Conservation (phyloP, 2,888 invertebrate genomes). For the Coelopa pilipes region DNA sequence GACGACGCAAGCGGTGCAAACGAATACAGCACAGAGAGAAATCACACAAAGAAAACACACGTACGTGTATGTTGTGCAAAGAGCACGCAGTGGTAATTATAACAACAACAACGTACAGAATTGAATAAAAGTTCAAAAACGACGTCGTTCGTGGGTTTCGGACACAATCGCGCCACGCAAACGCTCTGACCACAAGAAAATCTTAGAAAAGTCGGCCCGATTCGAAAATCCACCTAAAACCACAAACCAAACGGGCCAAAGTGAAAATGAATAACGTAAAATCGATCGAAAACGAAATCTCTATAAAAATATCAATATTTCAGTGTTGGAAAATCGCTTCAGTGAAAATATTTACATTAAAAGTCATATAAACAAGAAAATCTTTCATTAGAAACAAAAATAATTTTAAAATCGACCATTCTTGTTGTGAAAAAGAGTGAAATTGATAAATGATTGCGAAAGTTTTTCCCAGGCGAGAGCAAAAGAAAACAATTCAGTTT, state of each 20-base stretch:
- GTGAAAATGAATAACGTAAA: background rate
- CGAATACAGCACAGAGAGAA: background rate
- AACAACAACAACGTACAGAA: constrained; percentile 11
- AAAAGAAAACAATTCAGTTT: constrained; percentile 1
- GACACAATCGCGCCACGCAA: constrained; percentile 19
- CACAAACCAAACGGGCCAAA: too few relatives aligned
- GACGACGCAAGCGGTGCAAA: constrained; percentile 9
- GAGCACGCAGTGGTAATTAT: constrained; percentile 33
- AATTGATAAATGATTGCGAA: background rate
- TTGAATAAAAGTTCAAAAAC: constrained; percentile 13
- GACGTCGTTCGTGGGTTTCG: background rate
- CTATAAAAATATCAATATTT: too few relatives aligned
- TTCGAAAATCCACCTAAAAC: too few relatives aligned
- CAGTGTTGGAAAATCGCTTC: too few relatives aligned
- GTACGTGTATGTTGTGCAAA: too few relatives aligned
- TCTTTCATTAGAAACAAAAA: too few relatives aligned
- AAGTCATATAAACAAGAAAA: too few relatives aligned
- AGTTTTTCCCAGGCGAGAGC: background rate
- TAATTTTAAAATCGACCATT: too few relatives aligned
- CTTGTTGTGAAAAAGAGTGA: too few relatives aligned
- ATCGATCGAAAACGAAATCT: too few relatives aligned
- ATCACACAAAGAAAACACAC: constrained; percentile 11
- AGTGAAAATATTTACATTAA: too few relatives aligned
- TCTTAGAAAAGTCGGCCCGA: too few relatives aligned
- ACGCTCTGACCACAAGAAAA: constrained; percentile 1